These are phyloP conservation scores for Podarcis muralis DNA, from an alignment of 2,113 vertebrate genomes.

Conservation along the genomic window DNA sequence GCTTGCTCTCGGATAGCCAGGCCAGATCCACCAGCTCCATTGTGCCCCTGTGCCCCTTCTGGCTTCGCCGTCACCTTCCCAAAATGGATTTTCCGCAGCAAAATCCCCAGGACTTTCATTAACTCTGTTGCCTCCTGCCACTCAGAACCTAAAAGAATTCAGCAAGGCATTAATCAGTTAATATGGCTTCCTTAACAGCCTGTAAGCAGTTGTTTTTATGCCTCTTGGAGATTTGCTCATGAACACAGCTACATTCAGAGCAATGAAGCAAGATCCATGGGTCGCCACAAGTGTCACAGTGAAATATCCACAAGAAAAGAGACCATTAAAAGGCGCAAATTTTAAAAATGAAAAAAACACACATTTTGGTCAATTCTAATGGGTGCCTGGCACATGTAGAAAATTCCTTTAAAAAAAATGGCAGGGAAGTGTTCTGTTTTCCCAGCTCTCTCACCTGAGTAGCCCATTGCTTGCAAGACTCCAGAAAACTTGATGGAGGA, in stretches of 20 bases:
- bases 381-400: background rate
- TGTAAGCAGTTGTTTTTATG: background rate
- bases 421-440: background rate
- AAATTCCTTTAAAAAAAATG: background rate
- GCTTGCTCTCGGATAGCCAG: background rate
- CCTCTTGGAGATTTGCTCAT: background rate
- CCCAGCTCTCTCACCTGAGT: conserved; percentile 61
- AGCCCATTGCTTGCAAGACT: background rate
- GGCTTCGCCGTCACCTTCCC: background rate
- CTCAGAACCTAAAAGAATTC: background rate
- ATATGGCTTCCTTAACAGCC: background rate
- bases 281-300: too few species aligned
- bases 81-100: conserved; percentile 19
- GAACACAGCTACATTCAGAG: background rate
- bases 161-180: background rate
- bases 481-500: background rate
- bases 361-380: background rate
- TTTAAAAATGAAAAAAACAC: background rate
- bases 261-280: background rate
- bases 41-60: conserved; percentile 10
- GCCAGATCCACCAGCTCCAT: background rate
- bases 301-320: background rate
- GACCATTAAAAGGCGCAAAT: background rate
- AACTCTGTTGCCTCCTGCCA: conserved; percentile 63
- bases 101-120: conserved; percentile 52